Evolutionary conservation across 2,797 vertebrate species (phyloP), one percentile per base, ranked within the genome.

Genomic region (Urocyon cinereoargenteus): DNA sequence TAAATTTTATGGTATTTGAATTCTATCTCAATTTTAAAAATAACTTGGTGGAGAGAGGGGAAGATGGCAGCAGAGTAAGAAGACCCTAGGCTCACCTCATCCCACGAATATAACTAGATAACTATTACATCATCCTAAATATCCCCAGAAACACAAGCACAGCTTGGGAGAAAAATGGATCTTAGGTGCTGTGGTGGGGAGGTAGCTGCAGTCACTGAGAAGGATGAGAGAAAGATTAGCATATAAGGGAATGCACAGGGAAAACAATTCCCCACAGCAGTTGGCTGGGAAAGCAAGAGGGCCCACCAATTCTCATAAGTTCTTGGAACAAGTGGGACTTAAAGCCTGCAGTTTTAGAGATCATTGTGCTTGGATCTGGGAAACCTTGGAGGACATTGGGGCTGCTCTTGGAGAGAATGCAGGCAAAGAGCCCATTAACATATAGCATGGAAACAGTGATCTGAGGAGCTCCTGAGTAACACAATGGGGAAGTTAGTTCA

Each of bases 1-100:
- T 77, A 22, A 40, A 83, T 59, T 78, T 90, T 86, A 73, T 78
- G 81, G 18, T 87, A 28, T 82, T 92, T 90, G 62, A 95, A 75
- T 90, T 95, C 62, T 68, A 68, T 87, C 18, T 84, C 13, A 59
- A 5, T 89, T 82, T 19, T 28, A 64, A 78, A 83, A 96, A 64
- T 84, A 45, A 57, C 1, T 66, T 79, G 31, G 72, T 75, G 24
- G 40, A 49, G 72, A 49, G 72, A 70, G 34, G 6, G 14, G 24
- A 75, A 49, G 24, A 75, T 16, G 14, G 40, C 14, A 16, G 7
- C 40, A 49, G 3, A 75, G 24, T 45, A 75, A 14, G 40, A 75
- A 75, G 72, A 73, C 24, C 2, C 40, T 75, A 49, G 24, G 72
- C 40, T 49, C 24, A 49, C 40, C 15, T 75, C 72, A 49, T 75